These are phyloP conservation scores for Oreochromis mossambicus DNA, from an alignment of 2,797 vertebrate species.

Conservation along the genomic window DNA sequence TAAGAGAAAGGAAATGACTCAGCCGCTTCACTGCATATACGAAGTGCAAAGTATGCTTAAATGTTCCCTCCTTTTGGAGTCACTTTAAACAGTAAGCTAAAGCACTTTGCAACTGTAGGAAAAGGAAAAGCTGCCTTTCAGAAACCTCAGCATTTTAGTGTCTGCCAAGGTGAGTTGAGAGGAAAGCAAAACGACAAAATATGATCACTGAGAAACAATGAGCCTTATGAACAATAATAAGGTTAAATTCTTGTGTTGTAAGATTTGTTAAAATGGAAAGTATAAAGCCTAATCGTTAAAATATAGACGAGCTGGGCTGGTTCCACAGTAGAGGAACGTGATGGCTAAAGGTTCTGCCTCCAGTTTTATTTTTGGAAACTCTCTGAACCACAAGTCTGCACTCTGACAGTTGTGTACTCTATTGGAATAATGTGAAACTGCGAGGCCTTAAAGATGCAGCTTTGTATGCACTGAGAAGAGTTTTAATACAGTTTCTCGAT, in stretches of 20 bases:
- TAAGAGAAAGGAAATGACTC: not conserved
- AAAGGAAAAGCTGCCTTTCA: not conserved
- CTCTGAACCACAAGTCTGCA: not conserved
- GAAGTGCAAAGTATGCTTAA: not conserved
- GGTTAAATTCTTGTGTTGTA: not conserved
- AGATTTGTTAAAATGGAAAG: not conserved
- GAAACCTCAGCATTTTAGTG: not conserved
- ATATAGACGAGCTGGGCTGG: not conserved
- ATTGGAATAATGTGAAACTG: not conserved
- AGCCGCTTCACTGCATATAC: not conserved
- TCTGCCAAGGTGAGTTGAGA: not conserved
- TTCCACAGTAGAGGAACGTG: not conserved
- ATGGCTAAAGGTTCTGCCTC: not conserved
- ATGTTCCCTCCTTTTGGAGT: not conserved
- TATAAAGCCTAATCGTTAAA: not conserved
- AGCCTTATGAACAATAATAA: not conserved
- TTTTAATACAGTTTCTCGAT: not conserved
- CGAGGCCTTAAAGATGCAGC: not conserved
- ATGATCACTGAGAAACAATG: not conserved
- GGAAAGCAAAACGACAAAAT: not conserved
- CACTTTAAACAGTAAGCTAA: not conserved
- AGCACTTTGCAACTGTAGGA: not conserved
- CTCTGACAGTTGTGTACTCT: not conserved
- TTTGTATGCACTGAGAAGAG: not conserved
- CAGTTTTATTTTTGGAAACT: not conserved